Conservation (phyloP, 2,797 vertebrate genomes). For the Ctenochaetus hawaiiensis region DNA sequence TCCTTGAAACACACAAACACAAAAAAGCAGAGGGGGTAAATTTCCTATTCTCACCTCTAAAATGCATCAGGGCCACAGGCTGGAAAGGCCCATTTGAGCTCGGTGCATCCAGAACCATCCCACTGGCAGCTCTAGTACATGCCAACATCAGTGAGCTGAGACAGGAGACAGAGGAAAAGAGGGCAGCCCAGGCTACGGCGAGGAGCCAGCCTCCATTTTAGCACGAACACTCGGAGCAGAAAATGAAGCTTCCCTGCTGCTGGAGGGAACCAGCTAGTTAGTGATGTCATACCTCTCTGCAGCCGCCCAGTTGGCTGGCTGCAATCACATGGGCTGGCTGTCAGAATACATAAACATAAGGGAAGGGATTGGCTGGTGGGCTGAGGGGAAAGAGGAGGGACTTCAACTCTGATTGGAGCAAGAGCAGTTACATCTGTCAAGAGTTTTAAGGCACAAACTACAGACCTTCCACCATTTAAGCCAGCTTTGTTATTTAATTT, state of each 20-base stretch:
- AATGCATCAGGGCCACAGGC: constrained; percentile 95
- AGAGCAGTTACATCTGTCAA: constrained; percentile 50
- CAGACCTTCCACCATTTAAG: constrained; percentile 23
- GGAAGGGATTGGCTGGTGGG: constrained; percentile 84
- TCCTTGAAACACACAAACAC: constrained; percentile 50
- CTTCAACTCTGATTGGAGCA: constrained; percentile 65
- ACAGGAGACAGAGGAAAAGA: constrained; percentile 73
- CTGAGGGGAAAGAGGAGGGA: constrained; percentile 68
- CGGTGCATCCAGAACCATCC: constrained; percentile 95
- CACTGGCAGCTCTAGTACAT: constrained; percentile 92
- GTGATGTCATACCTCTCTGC: constrained; percentile 92
- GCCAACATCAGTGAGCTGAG: constrained; percentile 92
- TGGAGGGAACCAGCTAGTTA: constrained; percentile 95
- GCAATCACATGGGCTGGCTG: constrained; percentile 88
- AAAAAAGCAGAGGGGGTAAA: constrained; percentile 55
- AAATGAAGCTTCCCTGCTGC: constrained; percentile 97
- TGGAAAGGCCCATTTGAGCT: constrained; percentile 96
- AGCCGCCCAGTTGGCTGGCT: constrained; percentile 86
- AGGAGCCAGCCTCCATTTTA: constrained; percentile 98
- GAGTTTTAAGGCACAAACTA: constrained; percentile 51
- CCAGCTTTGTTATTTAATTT: constrained; percentile 5
- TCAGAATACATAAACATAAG: constrained; percentile 88
- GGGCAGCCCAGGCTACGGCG: constrained; percentile 88
- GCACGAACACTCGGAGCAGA: constrained; percentile 91
- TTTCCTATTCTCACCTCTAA: constrained; percentile 92